phyloP scores from a whole-genome alignment of 1,140 invertebrate species.

The Leucophenga varia region DNA sequence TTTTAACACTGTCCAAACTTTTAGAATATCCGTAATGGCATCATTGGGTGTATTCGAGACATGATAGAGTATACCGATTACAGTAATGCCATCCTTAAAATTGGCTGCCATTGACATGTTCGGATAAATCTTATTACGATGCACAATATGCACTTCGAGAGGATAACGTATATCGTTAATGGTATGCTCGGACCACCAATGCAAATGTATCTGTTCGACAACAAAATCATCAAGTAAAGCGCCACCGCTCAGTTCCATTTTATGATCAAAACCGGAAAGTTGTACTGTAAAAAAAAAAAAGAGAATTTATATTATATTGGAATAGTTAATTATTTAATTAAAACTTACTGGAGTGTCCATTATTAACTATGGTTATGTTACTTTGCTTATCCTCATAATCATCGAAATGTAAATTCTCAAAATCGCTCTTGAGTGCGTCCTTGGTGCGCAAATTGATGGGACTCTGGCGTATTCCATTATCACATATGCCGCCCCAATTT shows the following conservation, averaged over 20 bases:
- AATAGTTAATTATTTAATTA: too few species aligned
- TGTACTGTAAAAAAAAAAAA: conserved; percentile 39
- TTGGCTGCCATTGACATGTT: conserved; percentile 61
- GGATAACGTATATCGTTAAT: conserved; percentile 62
- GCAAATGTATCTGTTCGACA: conserved; percentile 73
- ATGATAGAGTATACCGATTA: conserved; percentile 70
- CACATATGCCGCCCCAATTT: conserved; percentile 57
- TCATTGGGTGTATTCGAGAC: conserved; percentile 55
- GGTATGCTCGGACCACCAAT: conserved; percentile 78
- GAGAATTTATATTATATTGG: background rate
- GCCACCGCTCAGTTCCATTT: conserved; percentile 58
- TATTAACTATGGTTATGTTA: conserved; percentile 56
- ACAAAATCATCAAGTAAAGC: conserved; percentile 59
- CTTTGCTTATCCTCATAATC: conserved; percentile 50
- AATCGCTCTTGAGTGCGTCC: conserved; percentile 44
- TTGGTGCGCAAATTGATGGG: conserved; percentile 56
- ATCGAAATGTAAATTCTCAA: conserved; percentile 47
- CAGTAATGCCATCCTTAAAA: conserved; percentile 66
- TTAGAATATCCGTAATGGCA: conserved; percentile 42
- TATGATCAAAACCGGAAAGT: conserved; percentile 52
- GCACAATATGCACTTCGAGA: conserved; percentile 71
- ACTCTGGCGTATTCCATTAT: conserved; percentile 56
- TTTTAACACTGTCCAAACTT: conserved; percentile 37
- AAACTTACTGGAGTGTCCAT: conserved; percentile 58
- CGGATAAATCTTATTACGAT: conserved; percentile 63